A percentile compares a stretch with the other conserved stretches of the same genome.
These are phyloP conservation scores for Mustelus asterias DNA, from an alignment of 2,113 vertebrate species.

Conservation along the genomic window DNA sequence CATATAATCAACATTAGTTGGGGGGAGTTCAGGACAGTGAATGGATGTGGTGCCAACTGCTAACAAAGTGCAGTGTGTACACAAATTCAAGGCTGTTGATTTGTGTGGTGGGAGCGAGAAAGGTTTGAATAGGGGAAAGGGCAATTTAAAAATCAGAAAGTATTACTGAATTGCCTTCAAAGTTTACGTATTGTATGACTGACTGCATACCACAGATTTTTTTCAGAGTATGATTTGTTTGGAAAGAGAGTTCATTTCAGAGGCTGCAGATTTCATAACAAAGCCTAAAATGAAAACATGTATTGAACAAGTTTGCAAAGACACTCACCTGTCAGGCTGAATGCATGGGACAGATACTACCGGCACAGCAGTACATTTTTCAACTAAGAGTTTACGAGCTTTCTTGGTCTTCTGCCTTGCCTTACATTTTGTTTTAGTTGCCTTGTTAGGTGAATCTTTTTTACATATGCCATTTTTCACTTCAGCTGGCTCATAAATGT, in stretches of 20 bases:
- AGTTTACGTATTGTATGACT: background rate
- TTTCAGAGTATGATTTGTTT: background rate
- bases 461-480: constrained; percentile 79
- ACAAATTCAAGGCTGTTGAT: background rate
- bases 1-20: background rate
- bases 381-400: constrained; percentile 65
- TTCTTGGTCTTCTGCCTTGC: constrained; percentile 82
- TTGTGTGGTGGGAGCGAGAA: background rate
- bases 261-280: background rate
- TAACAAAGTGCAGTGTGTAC: background rate
- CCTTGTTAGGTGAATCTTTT: constrained; percentile 58
- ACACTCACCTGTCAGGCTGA: constrained; percentile 78
- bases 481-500: constrained; percentile 78
- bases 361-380: constrained; percentile 65
- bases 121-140: background rate
- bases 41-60: background rate
- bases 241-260: background rate
- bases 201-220: background rate
- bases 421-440: constrained; percentile 65
- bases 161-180: background rate
- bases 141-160: background rate
- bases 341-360: constrained; percentile 73
- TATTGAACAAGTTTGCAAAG: constrained; percentile 19
- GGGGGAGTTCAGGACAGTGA: background rate
- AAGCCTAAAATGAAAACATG: background rate